phyloP scores from a whole-genome alignment of 2,113 vertebrate species.

The Ageneiosus marmoratus region DNA sequence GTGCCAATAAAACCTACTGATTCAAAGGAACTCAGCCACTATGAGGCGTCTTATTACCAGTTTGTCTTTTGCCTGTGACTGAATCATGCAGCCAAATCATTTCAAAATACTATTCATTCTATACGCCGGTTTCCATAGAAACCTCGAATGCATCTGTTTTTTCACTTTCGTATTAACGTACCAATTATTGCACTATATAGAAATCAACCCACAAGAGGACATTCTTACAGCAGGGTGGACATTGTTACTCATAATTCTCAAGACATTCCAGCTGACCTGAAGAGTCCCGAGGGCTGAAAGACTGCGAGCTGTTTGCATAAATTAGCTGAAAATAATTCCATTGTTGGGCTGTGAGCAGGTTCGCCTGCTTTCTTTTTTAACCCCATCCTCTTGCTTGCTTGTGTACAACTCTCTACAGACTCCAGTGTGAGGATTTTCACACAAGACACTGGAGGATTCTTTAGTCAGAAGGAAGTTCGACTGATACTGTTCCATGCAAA shows the following conservation, averaged over 20 bases:
- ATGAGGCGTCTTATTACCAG: too few species aligned
- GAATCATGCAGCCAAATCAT: background rate
- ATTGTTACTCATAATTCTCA: background rate
- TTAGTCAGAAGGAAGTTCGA: conserved; percentile 40
- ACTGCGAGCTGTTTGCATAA: conserved; percentile 50
- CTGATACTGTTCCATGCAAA: conserved; percentile 47
- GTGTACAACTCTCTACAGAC: conserved; percentile 7
- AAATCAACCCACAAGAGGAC: background rate
- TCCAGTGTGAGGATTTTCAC: conserved; percentile 36
- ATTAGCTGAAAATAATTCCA: conserved; percentile 33
- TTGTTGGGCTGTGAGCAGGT: conserved; percentile 28
- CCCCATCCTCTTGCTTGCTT: background rate
- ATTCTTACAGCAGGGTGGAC: background rate
- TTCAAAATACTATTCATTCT: background rate
- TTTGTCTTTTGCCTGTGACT: background rate
- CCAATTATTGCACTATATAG: background rate
- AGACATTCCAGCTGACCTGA: conserved; percentile 39
- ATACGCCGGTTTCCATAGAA: background rate
- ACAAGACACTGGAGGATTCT: conserved; percentile 40
- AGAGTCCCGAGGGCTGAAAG: conserved; percentile 30
- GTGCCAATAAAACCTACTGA: too few species aligned
- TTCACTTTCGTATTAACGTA: background rate
- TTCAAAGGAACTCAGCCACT: too few species aligned
- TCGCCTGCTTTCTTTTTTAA: conserved; percentile 13
- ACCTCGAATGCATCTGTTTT: background rate